Percentiles rank a stretch among this genome's conserved stretches.
phyloP scores from a whole-genome alignment of 1,140 invertebrate genomes.

The Mya arenaria region DNA sequence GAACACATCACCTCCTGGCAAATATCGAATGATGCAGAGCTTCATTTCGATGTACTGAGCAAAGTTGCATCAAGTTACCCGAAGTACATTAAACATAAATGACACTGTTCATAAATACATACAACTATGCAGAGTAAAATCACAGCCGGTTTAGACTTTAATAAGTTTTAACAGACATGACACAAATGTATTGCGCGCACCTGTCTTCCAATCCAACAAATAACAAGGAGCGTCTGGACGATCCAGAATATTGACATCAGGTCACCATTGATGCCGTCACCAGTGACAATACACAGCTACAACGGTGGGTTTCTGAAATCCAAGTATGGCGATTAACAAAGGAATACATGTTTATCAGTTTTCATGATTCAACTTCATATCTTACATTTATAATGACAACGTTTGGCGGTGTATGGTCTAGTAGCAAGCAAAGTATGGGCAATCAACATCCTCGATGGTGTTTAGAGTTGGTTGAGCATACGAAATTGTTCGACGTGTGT shows the following conservation, averaged over 20 bases:
- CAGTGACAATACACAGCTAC: no score
- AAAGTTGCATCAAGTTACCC: neutral
- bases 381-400: no score
- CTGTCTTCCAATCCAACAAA: conserved; percentile 9
- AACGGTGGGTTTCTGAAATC: no score
- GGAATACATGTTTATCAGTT: no score
- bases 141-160: neutral
- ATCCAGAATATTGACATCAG: conserved; percentile 38
- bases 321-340: no score
- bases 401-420: no score
- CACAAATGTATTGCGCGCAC: neutral
- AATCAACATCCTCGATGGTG: no score
- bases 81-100: neutral
- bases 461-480: no score
- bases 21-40: neutral
- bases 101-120: neutral
- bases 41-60: neutral
- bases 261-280: conserved; percentile 32
- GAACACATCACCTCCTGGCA: conserved; percentile 26
- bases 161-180: neutral
- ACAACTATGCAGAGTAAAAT: neutral
- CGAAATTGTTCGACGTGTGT: no score
- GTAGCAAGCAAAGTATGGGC: no score
- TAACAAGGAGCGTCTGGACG: conserved; percentile 26
- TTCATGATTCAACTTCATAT: no score